Evolutionary conservation across 2,888 invertebrate genomes (phyloP), one percentile per base, ranked within the genome.

Genomic region (Caenorhabditis sp.): DNA sequence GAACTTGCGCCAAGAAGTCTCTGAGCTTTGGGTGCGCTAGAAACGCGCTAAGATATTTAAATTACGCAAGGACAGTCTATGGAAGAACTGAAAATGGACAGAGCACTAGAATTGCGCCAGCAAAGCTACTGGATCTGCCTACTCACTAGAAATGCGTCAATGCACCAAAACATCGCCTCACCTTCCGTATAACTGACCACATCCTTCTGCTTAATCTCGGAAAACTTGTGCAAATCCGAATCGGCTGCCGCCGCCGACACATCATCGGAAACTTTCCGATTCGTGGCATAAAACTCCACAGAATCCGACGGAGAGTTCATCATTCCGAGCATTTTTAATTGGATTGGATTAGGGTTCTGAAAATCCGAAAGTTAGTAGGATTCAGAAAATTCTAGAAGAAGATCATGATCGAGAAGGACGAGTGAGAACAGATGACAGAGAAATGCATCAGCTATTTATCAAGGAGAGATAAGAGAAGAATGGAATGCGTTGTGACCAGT

Each of bases 321-420:
- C 87, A 87, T 87, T 62, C 87, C 87, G 35, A 87, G 78, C 87
- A 87, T 87, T 61, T 40, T 79, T 53, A n/a, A n/a, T 40, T 18
- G 18, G n/a, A 35, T 6, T 9, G 26, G 32, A 32, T 22, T 4
- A 15, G 51, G 20, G 8, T 15, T 60, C 6, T 47, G 56, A 18
- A n/a, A 24, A 24, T 13, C 4, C 32, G 55, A 67, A 67, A 20
- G 3, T 35, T 50, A n/a, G 55, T 20, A 32, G 44, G 24, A 5
- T 37, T 40, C n/a, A 60, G 44, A 47, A 47, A 18, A 20, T 18
- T 11, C 18, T 3, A 55, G 32, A 56, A 40, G 20, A 65, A 60
- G 51, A 74, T 67, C 67, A 50, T 13, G 64, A 74, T 64, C 64
- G 55, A 51, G 15, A 9, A 26, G 51, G 56, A 20, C 13, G 58